Conservation (phyloP, 2,797 vertebrate species). For the Brachyalestes nurse region DNA sequence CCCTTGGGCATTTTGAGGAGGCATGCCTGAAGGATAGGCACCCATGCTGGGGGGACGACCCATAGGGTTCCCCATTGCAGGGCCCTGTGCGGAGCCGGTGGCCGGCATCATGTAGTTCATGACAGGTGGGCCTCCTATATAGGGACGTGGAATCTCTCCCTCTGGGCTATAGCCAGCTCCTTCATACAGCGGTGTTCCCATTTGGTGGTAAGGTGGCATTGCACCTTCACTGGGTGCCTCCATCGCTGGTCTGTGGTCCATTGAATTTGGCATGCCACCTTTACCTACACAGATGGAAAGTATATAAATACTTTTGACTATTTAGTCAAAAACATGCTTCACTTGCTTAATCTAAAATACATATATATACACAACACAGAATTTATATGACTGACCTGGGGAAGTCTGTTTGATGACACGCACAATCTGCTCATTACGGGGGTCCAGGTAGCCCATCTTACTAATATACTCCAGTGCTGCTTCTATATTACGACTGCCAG, state of each 20-base stretch:
- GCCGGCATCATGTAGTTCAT: conserved; percentile 92
- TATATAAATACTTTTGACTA: neutral
- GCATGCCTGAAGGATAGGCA: conserved; percentile 78
- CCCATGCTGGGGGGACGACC: conserved; percentile 83
- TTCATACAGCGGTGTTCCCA: conserved; percentile 85
- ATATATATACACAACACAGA: neutral
- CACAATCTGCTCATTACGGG: conserved; percentile 95
- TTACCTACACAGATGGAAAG: conserved; percentile 74
- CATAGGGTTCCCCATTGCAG: conserved; percentile 82
- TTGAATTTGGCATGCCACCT: conserved; percentile 78
- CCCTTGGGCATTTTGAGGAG: conserved; percentile 71
- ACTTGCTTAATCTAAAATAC: neutral
- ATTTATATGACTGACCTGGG: conserved; percentile 80
- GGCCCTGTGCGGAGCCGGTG: conserved; percentile 78
- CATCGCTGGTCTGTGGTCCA: conserved; percentile 86
- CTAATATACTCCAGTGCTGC: conserved; percentile 97
- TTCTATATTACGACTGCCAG: conserved; percentile 95
- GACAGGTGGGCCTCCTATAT: conserved; percentile 78
- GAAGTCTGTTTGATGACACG: conserved; percentile 98
- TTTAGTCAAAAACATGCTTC: neutral
- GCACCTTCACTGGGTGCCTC: conserved; percentile 84
- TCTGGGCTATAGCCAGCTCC: conserved; percentile 84
- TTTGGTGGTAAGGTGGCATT: conserved; percentile 88
- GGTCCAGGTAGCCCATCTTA: conserved; percentile 98
- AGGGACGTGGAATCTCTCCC: conserved; percentile 84